These are phyloP conservation scores for Cardiocondyla obscurior DNA, from an alignment of 1,140 invertebrate genomes.

Conservation along the genomic window DNA sequence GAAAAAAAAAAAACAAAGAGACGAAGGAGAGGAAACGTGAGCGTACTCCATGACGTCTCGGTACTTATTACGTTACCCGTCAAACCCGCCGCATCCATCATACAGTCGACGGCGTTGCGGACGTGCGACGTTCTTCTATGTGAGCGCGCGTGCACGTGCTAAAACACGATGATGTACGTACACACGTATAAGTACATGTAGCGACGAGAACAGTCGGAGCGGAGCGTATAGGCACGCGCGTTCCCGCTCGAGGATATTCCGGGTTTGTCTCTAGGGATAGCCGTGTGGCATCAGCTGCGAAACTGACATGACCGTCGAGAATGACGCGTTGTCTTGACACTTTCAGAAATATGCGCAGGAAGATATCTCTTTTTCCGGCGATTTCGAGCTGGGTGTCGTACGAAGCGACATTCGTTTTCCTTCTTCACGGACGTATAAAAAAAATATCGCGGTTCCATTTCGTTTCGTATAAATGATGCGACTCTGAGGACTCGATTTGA, in stretches of 20 bases:
- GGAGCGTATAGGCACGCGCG: conserved; percentile 16
- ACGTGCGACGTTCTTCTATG: conserved; percentile 16
- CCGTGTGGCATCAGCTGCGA: conserved; percentile 41
- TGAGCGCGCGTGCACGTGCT: neutral
- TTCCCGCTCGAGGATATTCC: conserved; percentile 6
- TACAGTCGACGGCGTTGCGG: conserved; percentile 59
- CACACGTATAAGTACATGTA: neutral
- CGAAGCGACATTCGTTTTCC: conserved; percentile 14
- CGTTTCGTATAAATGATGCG: conserved; percentile 20
- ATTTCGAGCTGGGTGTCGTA: conserved; percentile 47
- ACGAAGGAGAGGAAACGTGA: neutral
- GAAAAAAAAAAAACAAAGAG: too few species aligned
- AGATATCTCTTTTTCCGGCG: conserved; percentile 38
- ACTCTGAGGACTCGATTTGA: neutral
- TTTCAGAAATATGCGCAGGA: conserved; percentile 60
- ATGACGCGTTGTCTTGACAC: conserved; percentile 57
- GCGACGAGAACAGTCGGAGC: neutral
- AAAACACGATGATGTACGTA: neutral
- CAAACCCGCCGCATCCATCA: conserved; percentile 79
- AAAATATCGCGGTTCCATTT: conserved; percentile 16
- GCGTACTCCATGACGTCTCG: conserved; percentile 61
- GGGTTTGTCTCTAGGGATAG: conserved; percentile 59
- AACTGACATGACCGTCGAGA: conserved; percentile 67
- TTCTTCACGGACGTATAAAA: conserved; percentile 8
- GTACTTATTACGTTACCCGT: conserved; percentile 74